Base-by-base conservation (phyloP, 2,797 vertebrate genomes). In the Amniataba percoides region DNA sequence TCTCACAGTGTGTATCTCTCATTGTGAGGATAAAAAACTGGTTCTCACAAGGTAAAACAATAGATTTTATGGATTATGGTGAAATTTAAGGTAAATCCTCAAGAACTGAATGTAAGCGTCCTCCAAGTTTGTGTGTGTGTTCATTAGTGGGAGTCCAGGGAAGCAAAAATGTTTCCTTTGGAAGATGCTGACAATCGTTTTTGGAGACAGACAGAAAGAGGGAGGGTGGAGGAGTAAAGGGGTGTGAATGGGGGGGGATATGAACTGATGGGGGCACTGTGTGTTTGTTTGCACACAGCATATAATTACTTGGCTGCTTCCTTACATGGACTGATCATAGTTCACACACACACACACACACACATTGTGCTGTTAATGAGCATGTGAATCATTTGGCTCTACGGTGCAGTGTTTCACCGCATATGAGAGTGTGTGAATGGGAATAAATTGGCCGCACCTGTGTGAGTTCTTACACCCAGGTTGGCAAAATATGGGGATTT, bases 221-320 rank as follows among this genome's bases (percentile, higher is more conserved):
- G 13, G 62, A 39, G 57, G 68, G n/a, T 45, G 55, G 56, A 1
- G n/a, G 49, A 45, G 65, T 52, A 15, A 57, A n/a, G 23, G 34
- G 25, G 42, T 57, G 45, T 48, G 57, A 1, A 55, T 5, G 36
- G 21, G 43, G 43, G 46, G 40, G 43, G 46, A 34, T 48, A 31
- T 63, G 34, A 67, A 69, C 18, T 67, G 67, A 52, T 67, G 15
- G 66, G 55, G 8, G 51, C 55, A 56, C 21, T 60, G 39, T 73
- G 77, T 87, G 81, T 90, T 87, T 91, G 86, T 91, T 91, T 90
- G 75, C 80, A 89, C 79, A 87, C 87, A 89, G 76, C 79, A 75
- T 91, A 81, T 86, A 92, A 92, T 90, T 82, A 80, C 83, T 90
- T 90, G 89, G 89, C 89, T 81, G 59, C 62, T 72, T 78, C 73